phyloP scores from a whole-genome alignment of 2,113 vertebrate genomes.

The Dipodomys merriami region DNA sequence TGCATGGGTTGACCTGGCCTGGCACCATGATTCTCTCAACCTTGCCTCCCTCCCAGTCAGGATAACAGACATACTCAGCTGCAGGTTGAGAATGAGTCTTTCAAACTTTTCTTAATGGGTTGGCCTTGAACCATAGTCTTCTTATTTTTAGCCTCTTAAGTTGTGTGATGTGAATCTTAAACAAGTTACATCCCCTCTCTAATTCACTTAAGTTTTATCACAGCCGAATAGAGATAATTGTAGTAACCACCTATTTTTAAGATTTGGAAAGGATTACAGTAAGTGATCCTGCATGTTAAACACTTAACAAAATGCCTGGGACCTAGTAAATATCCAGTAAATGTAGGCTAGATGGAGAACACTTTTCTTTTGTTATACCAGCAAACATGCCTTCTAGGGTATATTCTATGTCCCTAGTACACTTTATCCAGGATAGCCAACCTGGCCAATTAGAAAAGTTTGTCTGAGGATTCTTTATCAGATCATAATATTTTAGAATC shows the following conservation, averaged over 20 bases:
- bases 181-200: not conserved
- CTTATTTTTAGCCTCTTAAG: too few species aligned
- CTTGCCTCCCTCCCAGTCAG: too few species aligned
- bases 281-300: slow-evolving; percentile 19
- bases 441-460: not conserved
- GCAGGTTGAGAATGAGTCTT: too few species aligned
- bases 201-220: slow-evolving; percentile 1
- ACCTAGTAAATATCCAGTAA: not conserved
- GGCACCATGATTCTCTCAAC: too few species aligned
- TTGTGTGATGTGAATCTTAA: not conserved
- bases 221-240: not conserved
- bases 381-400: not conserved
- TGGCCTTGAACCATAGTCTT: too few species aligned
- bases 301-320: not conserved
- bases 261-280: slow-evolving; percentile 33
- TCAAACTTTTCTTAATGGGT: too few species aligned
- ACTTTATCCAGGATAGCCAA: not conserved
- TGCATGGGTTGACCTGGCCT: too few species aligned
- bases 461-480: not conserved
- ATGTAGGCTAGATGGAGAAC: not conserved
- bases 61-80: too few species aligned
- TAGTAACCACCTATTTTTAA: not conserved
- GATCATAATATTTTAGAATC: not conserved
- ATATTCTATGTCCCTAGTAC: not conserved
- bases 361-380: not conserved